Base-by-base conservation (phyloP, 2,113 vertebrate species). In the Nicator chloris region DNA sequence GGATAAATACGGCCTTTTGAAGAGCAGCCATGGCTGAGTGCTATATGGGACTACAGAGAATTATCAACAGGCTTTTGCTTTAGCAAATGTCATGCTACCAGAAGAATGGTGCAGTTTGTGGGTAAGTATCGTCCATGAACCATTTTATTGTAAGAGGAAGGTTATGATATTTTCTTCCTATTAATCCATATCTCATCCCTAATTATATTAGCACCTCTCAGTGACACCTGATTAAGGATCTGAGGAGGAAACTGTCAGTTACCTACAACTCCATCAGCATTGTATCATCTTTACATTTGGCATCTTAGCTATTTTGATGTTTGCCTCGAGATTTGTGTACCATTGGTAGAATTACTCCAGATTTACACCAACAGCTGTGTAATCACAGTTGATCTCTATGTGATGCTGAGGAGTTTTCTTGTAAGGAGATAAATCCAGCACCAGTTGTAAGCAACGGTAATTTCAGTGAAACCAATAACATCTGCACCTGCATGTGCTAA, bases 121-220 rank as follows among this genome's bases (percentile, higher is more conserved):
- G 86, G 88, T 65, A 90, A 97, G 78, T 78, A n/a, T 44, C 78
- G 86, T 53, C 68, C 79, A 88, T 7, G 21, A 87, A 35, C 63
- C 82, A 45, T 77, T 86, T 83, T 87, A 91, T 92, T 95, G 90
- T 86, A 82, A 61, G 80, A 72, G 45, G 56, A 64, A 82, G 87
- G 82, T 82, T 92, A 63, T 92, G 92, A 71, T 95, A 92, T 95
- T 92, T 96, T 76, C 92, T 71, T 94, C 56, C 92, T 96, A 95
- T 96, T 92, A 93, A 91, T 91, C 92, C 96, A 97, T 97, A 96
- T 47, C 94, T 97, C 96, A 97, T 96, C 86, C 35, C 84, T 97
- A 96, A 97, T 97, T 96, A 88, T 83, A 59, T 91, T 84, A 95
- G 76, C 31, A 47, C 84, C 65, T 95, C 66, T 90, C 76, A 31